Percentiles rank a stretch among this genome's conserved stretches.
Conservation (phyloP, 2,113 vertebrate genomes). For the Sorex araneus region DNA sequence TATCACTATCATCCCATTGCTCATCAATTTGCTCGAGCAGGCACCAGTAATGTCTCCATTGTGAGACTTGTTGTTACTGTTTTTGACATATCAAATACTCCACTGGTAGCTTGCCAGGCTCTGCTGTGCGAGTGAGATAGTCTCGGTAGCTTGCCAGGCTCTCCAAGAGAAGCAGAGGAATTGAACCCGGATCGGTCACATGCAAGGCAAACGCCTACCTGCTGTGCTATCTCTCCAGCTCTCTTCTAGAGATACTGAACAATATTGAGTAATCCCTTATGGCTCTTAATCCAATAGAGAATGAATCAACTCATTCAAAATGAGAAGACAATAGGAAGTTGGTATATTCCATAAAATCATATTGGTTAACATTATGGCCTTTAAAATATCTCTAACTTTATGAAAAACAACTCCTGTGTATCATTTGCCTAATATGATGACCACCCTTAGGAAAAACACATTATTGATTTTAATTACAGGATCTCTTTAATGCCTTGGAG, state of each 20-base stretch:
- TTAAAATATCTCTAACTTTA: neutral
- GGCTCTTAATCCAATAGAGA: constrained; percentile 43
- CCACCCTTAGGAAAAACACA: neutral
- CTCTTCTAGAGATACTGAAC: neutral
- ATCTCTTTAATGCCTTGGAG: neutral
- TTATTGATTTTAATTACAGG: neutral
- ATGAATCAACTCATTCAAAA: constrained; percentile 20
- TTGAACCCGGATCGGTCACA: too few relatives aligned
- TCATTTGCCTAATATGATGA: neutral
- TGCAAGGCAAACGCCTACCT: too few relatives aligned
- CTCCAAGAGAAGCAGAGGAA: too few relatives aligned
- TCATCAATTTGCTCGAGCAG: too few relatives aligned
- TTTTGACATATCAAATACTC: too few relatives aligned
- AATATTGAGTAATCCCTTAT: constrained; percentile 36
- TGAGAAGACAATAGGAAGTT: constrained; percentile 51
- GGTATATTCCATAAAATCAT: constrained; percentile 24
- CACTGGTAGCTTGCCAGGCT: too few relatives aligned
- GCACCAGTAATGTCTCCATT: too few relatives aligned
- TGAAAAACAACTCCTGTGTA: neutral
- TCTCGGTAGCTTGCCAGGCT: too few relatives aligned
- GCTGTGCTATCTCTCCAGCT: too few relatives aligned
- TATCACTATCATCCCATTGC: too few relatives aligned
- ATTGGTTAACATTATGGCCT: neutral
- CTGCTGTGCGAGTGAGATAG: too few relatives aligned
- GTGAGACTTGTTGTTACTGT: too few relatives aligned